These are phyloP conservation scores for Sebastes cheni DNA, from an alignment of 2,797 vertebrate species.

Conservation along the genomic window DNA sequence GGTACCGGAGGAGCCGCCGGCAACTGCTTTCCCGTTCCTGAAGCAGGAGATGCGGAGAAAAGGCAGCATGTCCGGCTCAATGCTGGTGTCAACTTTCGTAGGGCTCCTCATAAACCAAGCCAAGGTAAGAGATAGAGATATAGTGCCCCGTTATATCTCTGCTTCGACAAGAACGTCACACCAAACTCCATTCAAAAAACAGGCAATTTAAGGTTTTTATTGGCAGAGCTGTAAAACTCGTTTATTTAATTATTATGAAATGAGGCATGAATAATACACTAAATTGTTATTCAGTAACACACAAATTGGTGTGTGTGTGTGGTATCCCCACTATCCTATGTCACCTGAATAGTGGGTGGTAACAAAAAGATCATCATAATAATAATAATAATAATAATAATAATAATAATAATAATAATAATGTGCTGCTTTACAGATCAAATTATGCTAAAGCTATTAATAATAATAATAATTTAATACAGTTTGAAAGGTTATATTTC, in stretches of 20 bases:
- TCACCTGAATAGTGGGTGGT: not conserved
- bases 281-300: not conserved
- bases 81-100: constrained; percentile 90
- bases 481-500: not conserved
- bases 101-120: constrained; percentile 94
- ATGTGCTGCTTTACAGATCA: not conserved
- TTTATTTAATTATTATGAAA: not conserved
- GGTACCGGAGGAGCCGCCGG: constrained; percentile 87
- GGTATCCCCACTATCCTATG: not conserved
- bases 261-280: not conserved
- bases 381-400: not conserved
- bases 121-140: constrained; percentile 83
- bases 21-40: constrained; percentile 82
- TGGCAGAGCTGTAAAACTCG: not conserved
- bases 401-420: no score
- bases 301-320: not conserved
- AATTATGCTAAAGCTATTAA: not conserved
- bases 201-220: not conserved
- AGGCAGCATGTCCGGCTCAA: constrained; percentile 85
- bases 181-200: constrained; percentile 10
- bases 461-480: not conserved
- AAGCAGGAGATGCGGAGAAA: constrained; percentile 88
- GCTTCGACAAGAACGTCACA: not conserved
- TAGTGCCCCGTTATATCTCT: not conserved
- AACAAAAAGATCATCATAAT: not conserved